Base-by-base conservation (phyloP, 2,888 invertebrate genomes). In the Cephus runcator region DNA sequence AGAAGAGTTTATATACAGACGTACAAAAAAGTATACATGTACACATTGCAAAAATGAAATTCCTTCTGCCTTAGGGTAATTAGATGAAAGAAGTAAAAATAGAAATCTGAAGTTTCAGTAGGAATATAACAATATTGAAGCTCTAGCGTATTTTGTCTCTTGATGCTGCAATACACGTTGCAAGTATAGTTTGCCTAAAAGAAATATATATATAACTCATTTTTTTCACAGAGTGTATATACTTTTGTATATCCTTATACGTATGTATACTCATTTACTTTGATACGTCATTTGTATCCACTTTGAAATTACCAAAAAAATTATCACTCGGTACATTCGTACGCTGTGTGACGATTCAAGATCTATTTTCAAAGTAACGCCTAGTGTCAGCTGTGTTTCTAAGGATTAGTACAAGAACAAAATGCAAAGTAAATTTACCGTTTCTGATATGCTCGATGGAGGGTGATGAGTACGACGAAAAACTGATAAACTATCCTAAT, bases 1-100 rank as follows among this genome's bases (percentile, higher is more conserved):
- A 93, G 94, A 56, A 1, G 56, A 23, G 23, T 56, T 56, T 92
- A 88, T 86, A 56, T 23, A 56, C 2, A 23, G 56, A 23, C 9
- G 56, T 56, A 23, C 2, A 56, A 56, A 9, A 56, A 56, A 56
- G 23, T 56, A 56, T 56, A 2, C 56, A 23, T 56, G 6, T 23
- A 23, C 2, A 9, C 56, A 56, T 56, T 56, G 15, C 56, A 56
- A 56, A 15, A 23, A 56, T 56, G 23, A 56, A 56, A 23, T 23
- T 56, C 23, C 23, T 56, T 56, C 56, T 56, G 2, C 6, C 56
- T 23, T 2, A 56, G 2, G 9, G 9, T 23, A 56, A 56, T 56
- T 56, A 23, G 9, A 56, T 23, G 3, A 12, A 35, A 35, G 35
- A 12, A 4, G 35, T 35, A 4, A 35, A 12, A 35, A 12, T 35